Evolutionary conservation across 2,888 invertebrate genomes (phyloP).

Genomic region (Globia sparganii): DNA sequence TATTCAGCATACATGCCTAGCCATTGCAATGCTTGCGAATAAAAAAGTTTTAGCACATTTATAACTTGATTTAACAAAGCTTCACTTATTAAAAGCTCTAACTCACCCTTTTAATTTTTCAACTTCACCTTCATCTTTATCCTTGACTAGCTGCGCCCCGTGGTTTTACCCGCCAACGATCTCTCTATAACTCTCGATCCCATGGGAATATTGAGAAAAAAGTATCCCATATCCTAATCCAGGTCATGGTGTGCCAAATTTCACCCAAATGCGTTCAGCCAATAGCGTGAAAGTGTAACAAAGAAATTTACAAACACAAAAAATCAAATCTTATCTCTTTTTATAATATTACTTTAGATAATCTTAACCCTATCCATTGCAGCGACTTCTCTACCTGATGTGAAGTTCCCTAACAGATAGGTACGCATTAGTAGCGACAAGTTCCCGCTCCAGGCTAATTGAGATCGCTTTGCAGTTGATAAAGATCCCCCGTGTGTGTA

Average conservation of each 20-base stretch:
- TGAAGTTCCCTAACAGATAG: constrained; percentile 53
- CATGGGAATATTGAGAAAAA: too few species aligned
- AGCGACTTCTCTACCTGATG: constrained; percentile 2
- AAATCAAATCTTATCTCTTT: too few species aligned
- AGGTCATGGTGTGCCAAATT: too few species aligned
- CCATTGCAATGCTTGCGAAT: background rate
- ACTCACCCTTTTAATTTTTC: background rate
- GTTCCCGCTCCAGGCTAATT: constrained; percentile 66
- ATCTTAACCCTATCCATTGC: background rate
- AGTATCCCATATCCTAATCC: background rate
- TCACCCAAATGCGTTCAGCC: background rate
- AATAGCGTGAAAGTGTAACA: background rate
- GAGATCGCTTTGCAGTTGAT: constrained; percentile 65
- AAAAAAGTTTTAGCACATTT: background rate
- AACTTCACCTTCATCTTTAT: background rate
- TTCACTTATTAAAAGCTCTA: background rate
- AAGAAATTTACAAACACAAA: background rate
- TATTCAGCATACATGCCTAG: background rate
- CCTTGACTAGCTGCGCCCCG: background rate
- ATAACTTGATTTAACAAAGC: background rate
- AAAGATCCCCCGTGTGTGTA: constrained; percentile 57
- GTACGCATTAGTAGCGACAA: constrained; percentile 66
- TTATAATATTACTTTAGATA: too few species aligned
- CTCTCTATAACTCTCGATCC: background rate
- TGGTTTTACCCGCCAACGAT: too few species aligned